These are phyloP conservation scores for Parazoanthus swiftii DNA, from an alignment of 92 coral and sea anemone species.

Conservation along the genomic window DNA sequence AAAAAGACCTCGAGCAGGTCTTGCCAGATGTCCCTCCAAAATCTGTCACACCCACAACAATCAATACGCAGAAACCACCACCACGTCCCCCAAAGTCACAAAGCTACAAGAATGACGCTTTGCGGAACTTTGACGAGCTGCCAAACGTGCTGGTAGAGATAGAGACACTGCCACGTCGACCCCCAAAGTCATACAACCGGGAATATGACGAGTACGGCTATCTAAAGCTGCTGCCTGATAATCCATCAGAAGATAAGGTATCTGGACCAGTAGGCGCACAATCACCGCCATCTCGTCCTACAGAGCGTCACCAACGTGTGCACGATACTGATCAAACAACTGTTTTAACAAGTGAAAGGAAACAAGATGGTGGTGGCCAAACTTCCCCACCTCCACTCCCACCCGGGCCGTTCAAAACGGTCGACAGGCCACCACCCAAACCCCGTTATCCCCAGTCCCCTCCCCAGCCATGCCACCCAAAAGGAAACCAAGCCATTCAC, in stretches of 20 bases:
- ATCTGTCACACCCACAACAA: background rate
- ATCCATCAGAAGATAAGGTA: background rate
- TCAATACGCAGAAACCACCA: background rate
- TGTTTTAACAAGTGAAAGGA: background rate
- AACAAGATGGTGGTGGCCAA: background rate
- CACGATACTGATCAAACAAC: background rate
- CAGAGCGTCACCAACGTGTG: background rate
- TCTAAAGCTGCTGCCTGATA: background rate
- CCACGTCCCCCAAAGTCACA: background rate
- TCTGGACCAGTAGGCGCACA: background rate
- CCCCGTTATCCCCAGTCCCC: background rate
- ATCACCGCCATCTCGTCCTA: slow-evolving; percentile 6
- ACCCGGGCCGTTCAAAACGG: background rate
- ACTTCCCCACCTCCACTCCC: slow-evolving; percentile 1
- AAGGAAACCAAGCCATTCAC: background rate
- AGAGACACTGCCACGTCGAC: background rate
- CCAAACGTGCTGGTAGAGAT: background rate
- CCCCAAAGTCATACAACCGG: background rate
- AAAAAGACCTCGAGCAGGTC: background rate
- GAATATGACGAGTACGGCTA: slow-evolving; percentile 1
- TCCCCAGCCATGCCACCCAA: background rate
- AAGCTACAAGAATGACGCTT: background rate
- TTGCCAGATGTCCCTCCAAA: background rate
- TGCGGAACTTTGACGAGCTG: background rate
- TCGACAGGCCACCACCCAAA: background rate